Percentiles rank a stretch among this genome's conserved stretches.
These are phyloP conservation scores for Drosophila ogumai DNA, from an alignment of 1,140 invertebrate genomes.

Conservation along the genomic window DNA sequence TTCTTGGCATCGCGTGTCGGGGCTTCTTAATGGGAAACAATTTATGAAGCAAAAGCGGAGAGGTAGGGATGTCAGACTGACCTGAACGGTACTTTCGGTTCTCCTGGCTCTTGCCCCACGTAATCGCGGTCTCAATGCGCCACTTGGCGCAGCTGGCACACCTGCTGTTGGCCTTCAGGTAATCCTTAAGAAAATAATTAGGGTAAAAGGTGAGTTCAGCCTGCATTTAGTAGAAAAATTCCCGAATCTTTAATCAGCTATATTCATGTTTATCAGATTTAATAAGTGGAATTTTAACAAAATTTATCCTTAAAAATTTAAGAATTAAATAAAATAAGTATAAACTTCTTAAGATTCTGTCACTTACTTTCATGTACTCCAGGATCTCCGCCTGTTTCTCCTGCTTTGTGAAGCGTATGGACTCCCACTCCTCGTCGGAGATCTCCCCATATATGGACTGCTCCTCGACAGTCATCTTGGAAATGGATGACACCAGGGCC, in stretches of 20 bases:
- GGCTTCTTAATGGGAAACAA: neutral
- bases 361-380: conserved; percentile 84
- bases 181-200: conserved; percentile 48
- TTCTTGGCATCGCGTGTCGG: conserved; percentile 61
- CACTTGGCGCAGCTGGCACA: conserved; percentile 88
- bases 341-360: neutral
- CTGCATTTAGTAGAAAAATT: neutral
- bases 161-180: conserved; percentile 86
- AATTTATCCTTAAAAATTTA: too few species aligned
- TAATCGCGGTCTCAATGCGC: conserved; percentile 75
- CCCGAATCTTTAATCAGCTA: too few species aligned
- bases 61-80: neutral
- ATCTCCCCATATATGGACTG: conserved; percentile 89
- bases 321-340: neutral
- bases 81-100: conserved; percentile 54
- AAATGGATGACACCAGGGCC: conserved; percentile 88
- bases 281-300: too few species aligned
- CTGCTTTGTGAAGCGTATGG: conserved; percentile 88
- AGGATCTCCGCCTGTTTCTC: conserved; percentile 88
- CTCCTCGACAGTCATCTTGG: conserved; percentile 88
- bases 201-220: too few species aligned
- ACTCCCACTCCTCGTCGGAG: conserved; percentile 93
- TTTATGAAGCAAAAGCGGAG: neutral
- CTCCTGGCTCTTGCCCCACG: conserved; percentile 81
- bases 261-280: too few species aligned